Conservation (phyloP, 2,797 vertebrate species). For the Anabacerthia variegaticeps region DNA sequence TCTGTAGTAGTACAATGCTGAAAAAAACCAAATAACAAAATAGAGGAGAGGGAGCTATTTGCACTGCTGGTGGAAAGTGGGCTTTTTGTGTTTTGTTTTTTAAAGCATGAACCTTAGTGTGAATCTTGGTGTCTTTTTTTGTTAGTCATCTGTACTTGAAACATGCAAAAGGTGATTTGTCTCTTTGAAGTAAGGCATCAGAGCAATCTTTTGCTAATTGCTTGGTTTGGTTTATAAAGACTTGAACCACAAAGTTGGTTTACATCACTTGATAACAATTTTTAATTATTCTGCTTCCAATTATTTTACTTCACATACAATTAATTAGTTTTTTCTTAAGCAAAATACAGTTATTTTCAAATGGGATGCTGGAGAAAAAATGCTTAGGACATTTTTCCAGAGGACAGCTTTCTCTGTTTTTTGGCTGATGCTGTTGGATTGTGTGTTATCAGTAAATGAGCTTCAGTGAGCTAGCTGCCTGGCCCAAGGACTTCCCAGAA, state of each 20-base stretch:
- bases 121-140: background rate
- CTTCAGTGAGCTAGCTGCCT: background rate
- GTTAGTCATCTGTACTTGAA: background rate
- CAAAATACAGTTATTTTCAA: constrained; percentile 11
- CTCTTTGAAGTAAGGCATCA: background rate
- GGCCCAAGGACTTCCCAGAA: background rate
- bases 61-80: background rate
- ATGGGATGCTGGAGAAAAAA: background rate
- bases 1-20: background rate
- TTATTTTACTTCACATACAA: background rate
- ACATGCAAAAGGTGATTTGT: background rate
- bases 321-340: constrained; percentile 34
- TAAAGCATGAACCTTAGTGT: background rate
- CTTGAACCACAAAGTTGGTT: constrained; percentile 43
- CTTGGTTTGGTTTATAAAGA: constrained; percentile 18
- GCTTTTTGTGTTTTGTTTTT: background rate
- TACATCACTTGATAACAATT: constrained; percentile 2
- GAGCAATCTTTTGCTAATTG: constrained; percentile 21
- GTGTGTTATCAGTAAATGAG: background rate
- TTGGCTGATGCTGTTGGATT: background rate
- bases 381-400: background rate
- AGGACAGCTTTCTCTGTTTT: background rate
- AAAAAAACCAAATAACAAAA: background rate
- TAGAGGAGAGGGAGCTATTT: background rate
- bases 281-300: constrained; percentile 8